Conservation (phyloP, 2,888 invertebrate species). For the Saturnia japonica region DNA sequence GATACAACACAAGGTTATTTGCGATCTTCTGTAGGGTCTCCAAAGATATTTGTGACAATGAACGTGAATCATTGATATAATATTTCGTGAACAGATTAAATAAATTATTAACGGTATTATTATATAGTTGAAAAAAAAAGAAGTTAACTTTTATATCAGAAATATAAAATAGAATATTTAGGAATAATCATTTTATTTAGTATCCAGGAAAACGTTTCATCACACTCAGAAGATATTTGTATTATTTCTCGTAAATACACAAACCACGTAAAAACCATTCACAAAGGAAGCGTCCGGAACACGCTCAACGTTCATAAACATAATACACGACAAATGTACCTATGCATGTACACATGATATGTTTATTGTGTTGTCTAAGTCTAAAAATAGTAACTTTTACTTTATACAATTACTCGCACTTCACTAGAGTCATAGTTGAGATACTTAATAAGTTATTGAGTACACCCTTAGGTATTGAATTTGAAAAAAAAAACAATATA, state of each 20-base stretch:
- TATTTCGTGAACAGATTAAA: not conserved
- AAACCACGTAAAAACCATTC: conserved; percentile 51
- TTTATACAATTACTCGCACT: not conserved
- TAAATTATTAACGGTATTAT: not conserved
- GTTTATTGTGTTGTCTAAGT: not conserved
- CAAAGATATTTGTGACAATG: too few species aligned
- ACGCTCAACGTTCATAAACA: conserved; percentile 25
- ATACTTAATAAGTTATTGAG: too few species aligned
- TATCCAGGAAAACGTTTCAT: not conserved
- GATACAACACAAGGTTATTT: too few species aligned
- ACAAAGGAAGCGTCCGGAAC: conserved; percentile 38
- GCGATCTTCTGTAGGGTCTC: too few species aligned
- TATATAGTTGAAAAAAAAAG: not conserved
- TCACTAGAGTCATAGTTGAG: too few species aligned
- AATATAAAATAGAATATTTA: not conserved
- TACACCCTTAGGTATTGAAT: too few species aligned
- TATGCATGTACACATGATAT: not conserved
- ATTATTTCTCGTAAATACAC: conserved; percentile 29
- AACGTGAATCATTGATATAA: not conserved
- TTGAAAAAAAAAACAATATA: too few species aligned
- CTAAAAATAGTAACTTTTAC: not conserved
- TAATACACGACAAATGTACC: not conserved
- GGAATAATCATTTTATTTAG: not conserved
- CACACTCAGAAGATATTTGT: not conserved
- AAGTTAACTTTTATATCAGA: not conserved